A percentile compares a stretch with the other conserved stretches of the same genome.
Evolutionary conservation across 2,888 invertebrate species (phyloP).

Genomic region (Phaonia tiefii): DNA sequence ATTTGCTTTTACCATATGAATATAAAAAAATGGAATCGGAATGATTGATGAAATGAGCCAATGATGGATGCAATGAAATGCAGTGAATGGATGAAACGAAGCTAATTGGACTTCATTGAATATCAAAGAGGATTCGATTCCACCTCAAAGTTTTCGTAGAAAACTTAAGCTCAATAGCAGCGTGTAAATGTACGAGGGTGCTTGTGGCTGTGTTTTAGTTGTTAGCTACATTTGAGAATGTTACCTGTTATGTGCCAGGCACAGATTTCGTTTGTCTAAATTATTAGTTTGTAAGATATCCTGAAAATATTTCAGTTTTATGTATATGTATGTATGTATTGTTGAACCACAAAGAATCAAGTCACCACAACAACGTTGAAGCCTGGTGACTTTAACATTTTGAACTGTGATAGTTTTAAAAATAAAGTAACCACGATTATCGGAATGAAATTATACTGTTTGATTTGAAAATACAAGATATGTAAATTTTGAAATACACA

Average conservation of each 20-base stretch:
- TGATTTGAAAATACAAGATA: slow-evolving; percentile 1
- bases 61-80: neutral
- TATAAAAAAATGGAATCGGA: neutral
- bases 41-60: neutral
- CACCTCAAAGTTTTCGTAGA: no score
- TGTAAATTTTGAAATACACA: no score
- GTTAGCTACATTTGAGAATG: neutral
- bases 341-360: no score
- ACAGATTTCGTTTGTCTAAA: slow-evolving; percentile 16
- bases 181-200: no score
- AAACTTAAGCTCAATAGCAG: no score
- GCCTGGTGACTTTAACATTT: slow-evolving; percentile 3
- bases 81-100: neutral
- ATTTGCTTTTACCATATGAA: slow-evolving; percentile 75
- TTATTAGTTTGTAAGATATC: slow-evolving; percentile 9
- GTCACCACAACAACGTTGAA: no score
- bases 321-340: no score
- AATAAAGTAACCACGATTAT: slow-evolving; percentile 25
- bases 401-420: slow-evolving; percentile 60
- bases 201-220: slow-evolving; percentile 12
- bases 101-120: slow-evolving; percentile 29
- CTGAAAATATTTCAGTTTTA: slow-evolving; percentile 45
- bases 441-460: neutral
- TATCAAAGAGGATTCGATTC: neutral
- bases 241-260: slow-evolving; percentile 12